Percentiles rank a stretch among this genome's conserved stretches.
phyloP scores from a whole-genome alignment of 2,797 vertebrate species.

The Ctenochaetus hawaiiensis region DNA sequence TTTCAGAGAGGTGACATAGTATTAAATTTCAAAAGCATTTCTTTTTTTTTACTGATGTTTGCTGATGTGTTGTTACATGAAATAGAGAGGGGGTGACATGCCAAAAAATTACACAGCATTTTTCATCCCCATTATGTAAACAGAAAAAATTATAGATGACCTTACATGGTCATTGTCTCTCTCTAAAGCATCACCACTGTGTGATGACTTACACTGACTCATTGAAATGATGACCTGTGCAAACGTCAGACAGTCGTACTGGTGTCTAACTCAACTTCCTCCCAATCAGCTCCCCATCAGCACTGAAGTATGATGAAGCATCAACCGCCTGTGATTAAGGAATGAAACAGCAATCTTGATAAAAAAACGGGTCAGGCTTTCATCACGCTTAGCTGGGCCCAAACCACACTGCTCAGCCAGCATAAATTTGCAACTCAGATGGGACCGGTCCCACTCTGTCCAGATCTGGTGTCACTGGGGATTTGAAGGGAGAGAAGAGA shows the following conservation, averaged over 20 bases:
- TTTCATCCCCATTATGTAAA: background rate
- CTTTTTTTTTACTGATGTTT: background rate
- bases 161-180: conserved; percentile 9
- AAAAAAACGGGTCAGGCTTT: background rate
- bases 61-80: background rate
- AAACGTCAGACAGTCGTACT: conserved; percentile 3
- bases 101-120: conserved; percentile 1
- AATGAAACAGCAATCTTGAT: background rate
- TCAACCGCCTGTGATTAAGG: conserved; percentile 11
- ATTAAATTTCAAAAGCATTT: background rate
- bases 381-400: conserved; percentile 2
- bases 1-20: background rate
- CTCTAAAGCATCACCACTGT: background rate
- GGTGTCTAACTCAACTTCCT: conserved; percentile 29
- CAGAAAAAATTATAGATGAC: background rate
- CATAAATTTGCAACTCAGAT: conserved; percentile 29
- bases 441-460: conserved; percentile 13
- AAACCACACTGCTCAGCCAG: background rate
- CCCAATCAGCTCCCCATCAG: conserved; percentile 15
- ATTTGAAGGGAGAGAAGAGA: conserved; percentile 11
- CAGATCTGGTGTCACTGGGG: conserved; percentile 19
- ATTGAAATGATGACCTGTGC: conserved; percentile 22
- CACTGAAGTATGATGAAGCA: conserved; percentile 40
- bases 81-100: background rate
- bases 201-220: conserved; percentile 32